Base-by-base conservation (phyloP, 2,888 invertebrate genomes). In the Drosophila aldrichi region DNA sequence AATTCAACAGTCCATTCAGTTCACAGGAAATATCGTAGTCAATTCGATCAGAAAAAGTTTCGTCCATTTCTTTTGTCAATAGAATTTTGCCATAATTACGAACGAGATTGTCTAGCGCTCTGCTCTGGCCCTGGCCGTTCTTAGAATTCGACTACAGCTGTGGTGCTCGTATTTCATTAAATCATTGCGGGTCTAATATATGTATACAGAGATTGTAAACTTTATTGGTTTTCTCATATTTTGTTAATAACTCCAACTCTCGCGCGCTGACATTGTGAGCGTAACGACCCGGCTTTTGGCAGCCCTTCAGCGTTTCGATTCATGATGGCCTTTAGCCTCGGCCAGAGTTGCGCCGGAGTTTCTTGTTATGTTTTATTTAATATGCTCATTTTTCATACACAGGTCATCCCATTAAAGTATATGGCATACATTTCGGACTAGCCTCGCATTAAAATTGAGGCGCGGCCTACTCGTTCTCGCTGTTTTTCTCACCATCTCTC, bases 331-430 rank as follows among this genome's bases (percentile, higher is more conserved):
- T 22, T 36, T 54, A 22, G 49, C 43, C 44, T 25, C 41, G 49
- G 60, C 34, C 56, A 44, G 56, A 51, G 44, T 70, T 56, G 58
- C 36, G 48, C 40, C 25, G 48, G 57, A 49, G 38, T 54, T 74
- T 58, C 70, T 70, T 62, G 79, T 71, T 74, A 69, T 79, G 70
- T 71, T 76, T 77, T 80, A 80, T 71, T 80, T 79, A 81, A 80
- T 71, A 81, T 62, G 65, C 81, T 69, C 79, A 71, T 79, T 81
- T 79, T 77, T 79, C 79, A 79, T 79, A 79, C 54, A 63, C 74
- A 77, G 65, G 41, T 55, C 59, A 44, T n/a, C 34, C 66, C 73
- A 71, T 66, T 74, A 54, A 67, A 57, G 43, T 46, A 60, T 68
- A 34, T 51, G 58, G 49, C 57, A 43, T 56, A 51, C 41, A 55